Conservation (phyloP, 2,888 invertebrate species). For the Stenotaenia linearis region DNA sequence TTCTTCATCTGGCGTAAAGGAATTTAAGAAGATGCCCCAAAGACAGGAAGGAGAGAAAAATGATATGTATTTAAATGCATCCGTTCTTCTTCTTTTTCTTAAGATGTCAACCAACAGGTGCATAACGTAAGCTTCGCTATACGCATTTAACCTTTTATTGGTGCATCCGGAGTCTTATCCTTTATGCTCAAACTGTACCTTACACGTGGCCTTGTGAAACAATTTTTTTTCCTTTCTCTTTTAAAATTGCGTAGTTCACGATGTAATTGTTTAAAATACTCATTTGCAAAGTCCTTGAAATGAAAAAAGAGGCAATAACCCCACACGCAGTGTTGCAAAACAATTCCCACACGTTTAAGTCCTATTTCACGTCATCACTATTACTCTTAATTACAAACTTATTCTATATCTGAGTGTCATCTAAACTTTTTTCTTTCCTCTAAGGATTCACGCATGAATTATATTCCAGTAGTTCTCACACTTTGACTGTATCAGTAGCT, state of each 20-base stretch:
- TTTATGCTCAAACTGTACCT: neutral
- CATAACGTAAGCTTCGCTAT: neutral
- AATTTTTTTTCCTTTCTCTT: neutral
- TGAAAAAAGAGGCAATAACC: conserved; percentile 3
- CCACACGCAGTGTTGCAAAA: neutral
- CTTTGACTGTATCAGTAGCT: neutral
- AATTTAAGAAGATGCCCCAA: conserved; percentile 7
- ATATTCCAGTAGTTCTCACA: neutral
- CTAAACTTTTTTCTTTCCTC: neutral
- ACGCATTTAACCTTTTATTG: neutral
- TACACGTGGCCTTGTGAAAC: neutral
- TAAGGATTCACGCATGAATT: neutral
- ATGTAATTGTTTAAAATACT: neutral
- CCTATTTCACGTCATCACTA: neutral
- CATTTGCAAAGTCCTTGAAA: neutral
- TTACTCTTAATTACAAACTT: conserved; percentile 2
- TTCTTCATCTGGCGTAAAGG: conserved; percentile 11
- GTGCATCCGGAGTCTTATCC: neutral
- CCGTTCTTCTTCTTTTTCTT: neutral
- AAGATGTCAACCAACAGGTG: conserved; percentile 9
- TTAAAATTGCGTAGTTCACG: neutral
- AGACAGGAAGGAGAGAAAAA: neutral
- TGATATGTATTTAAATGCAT: conserved; percentile 7
- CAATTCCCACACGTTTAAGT: neutral
- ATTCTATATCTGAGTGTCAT: neutral